These are phyloP conservation scores for Tenebrio molitor DNA, from an alignment of 1,140 invertebrate species.

Conservation along the genomic window DNA sequence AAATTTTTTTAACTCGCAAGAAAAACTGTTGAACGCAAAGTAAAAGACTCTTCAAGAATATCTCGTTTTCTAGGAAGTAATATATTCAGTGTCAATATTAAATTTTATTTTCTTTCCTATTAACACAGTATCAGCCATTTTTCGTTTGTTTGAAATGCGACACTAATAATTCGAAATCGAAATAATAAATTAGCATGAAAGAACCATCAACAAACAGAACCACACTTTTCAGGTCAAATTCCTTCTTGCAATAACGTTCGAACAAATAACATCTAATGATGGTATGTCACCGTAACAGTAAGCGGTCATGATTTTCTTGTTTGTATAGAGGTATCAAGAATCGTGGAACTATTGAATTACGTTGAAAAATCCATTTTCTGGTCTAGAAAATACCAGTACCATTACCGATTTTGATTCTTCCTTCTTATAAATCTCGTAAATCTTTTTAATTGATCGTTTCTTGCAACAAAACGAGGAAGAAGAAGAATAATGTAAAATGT, in stretches of 20 bases:
- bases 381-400: neutral
- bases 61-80: no score
- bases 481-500: no score
- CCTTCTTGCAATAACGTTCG: conserved; percentile 23
- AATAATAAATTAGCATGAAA: conserved; percentile 19
- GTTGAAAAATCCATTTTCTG: neutral
- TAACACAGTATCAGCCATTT: conserved; percentile 12
- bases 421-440: no score
- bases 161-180: conserved; percentile 8
- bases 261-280: conserved; percentile 27
- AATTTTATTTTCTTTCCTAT: conserved; percentile 1
- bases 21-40: no score
- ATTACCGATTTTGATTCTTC: no score
- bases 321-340: conserved; percentile 14
- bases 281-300: conserved; percentile 33
- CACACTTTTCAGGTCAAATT: conserved; percentile 31
- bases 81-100: conserved; percentile 20
- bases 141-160: no score
- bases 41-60: no score
- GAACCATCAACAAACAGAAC: conserved; percentile 4
- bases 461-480: no score
- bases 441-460: no score
- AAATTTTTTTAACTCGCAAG: no score
- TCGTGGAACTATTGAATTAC: conserved; percentile 14
- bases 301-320: conserved; percentile 25